Base-by-base conservation (phyloP, 2,797 vertebrate species). In the Helicolenus hilgendorfi region DNA sequence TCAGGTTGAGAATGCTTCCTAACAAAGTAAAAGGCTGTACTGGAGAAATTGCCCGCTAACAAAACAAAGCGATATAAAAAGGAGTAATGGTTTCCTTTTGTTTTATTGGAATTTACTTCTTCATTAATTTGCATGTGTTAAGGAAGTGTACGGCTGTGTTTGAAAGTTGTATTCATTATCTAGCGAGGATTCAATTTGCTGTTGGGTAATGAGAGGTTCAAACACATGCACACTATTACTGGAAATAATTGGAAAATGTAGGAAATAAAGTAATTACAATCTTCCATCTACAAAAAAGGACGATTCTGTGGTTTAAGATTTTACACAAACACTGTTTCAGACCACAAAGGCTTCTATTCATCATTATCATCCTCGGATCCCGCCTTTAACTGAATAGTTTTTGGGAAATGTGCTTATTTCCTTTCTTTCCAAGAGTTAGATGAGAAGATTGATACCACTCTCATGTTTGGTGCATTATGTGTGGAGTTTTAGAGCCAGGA, bases 201-300 rank as follows among this genome's bases (percentile, higher is more conserved):
- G 27, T 29, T 71, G 22, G 18, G 24, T 79, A 64, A 67, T 72
- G 45, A 63, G 62, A 64, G 45, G 62, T 60, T 79, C 41, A 38
- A 60, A 74, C 29, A 53, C 18, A 38, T 53, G 38, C 56, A 69
- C 38, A 22, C 41, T 31, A 75, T 69, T 64, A 53, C 49, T 71
- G 36, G 22, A 58, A 80, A 88, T 69, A 69, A 69, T 60, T 75
- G 71, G 63, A 74, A 58, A 78, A 73, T 24, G 36, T 59, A 58
- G 41, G 24, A 26, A 60, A 73, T 73, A 18, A 76, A 53, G 70
- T 68, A 45, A 65, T 45, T 71, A 3, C 53, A 64, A 35, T 70
- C 27, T 7, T 49, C 29, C 22, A 35, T 22, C 11, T 49, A n/a
- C n/a, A 27, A 64, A 56, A 65, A 72, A 14, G 18, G 53, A 14